Evolutionary conservation across 2,888 invertebrate species (phyloP).

Genomic region (Tridacna gigas): DNA sequence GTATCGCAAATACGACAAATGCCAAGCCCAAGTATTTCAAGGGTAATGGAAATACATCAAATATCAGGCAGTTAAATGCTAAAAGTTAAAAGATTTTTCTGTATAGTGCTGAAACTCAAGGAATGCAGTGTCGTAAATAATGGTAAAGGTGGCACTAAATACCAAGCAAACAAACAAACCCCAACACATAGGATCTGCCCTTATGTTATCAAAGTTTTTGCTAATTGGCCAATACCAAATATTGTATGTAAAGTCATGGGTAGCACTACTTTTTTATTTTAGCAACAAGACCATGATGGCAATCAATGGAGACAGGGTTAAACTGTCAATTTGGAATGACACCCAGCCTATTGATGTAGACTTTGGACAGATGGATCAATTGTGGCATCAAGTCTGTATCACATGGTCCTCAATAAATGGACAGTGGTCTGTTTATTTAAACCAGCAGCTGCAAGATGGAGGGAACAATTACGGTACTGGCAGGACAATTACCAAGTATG

Average conservation of each 20-base stretch:
- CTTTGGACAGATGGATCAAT: conserved; percentile 27
- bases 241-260: not conserved
- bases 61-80: too few species aligned
- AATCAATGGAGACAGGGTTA: conserved; percentile 27
- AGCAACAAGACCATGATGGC: conserved; percentile 26
- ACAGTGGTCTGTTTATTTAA: conserved; percentile 67
- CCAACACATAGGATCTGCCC: too few species aligned
- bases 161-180: too few species aligned
- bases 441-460: conserved; percentile 44
- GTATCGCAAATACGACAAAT: too few species aligned
- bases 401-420: conserved; percentile 61
- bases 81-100: too few species aligned
- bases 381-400: conserved; percentile 77
- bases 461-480: conserved; percentile 8
- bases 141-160: too few species aligned
- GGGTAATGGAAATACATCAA: too few species aligned
- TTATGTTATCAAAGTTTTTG: too few species aligned
- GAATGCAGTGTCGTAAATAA: too few species aligned
- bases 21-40: too few species aligned
- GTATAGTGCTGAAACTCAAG: too few species aligned
- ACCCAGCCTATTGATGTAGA: not conserved
- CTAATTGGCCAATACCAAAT: too few species aligned
- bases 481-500: conserved; percentile 10
- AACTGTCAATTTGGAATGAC: conserved; percentile 29
- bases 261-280: conserved; percentile 12